Percentiles rank a stretch among this genome's conserved stretches.
These are phyloP conservation scores for Clarias magur DNA, from an alignment of 2,113 vertebrate species.

Conservation along the genomic window DNA sequence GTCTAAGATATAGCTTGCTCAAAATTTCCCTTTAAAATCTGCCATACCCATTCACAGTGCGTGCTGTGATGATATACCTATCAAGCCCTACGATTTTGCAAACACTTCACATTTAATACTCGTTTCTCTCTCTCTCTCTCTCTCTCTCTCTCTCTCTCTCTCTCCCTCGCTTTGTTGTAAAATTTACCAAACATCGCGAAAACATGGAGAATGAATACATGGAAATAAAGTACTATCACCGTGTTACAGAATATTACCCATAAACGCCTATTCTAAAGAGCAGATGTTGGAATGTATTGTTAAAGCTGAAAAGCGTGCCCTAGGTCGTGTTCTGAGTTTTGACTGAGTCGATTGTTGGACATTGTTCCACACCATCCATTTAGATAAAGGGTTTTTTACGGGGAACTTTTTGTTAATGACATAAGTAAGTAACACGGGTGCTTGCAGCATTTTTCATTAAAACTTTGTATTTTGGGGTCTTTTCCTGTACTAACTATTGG, in stretches of 20 bases:
- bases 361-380: slow-evolving; percentile 51
- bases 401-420: slow-evolving; percentile 67
- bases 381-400: slow-evolving; percentile 50
- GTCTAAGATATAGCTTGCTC: neutral
- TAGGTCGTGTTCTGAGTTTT: neutral
- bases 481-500: neutral
- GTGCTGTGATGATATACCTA: neutral
- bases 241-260: neutral
- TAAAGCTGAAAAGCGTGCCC: neutral
- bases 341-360: neutral
- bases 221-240: neutral
- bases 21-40: neutral
- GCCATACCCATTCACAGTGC: neutral
- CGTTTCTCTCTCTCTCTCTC: neutral
- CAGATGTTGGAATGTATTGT: neutral
- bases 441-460: slow-evolving; percentile 39
- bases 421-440: slow-evolving; percentile 68
- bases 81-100: neutral
- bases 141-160: neutral
- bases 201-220: neutral
- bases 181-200: neutral
- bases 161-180: neutral
- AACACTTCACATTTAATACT: neutral
- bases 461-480: neutral
- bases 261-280: neutral